Evolutionary conservation across 2,113 vertebrate species (phyloP), one percentile per base, ranked within the genome.

Genomic region (Piprites chloris): DNA sequence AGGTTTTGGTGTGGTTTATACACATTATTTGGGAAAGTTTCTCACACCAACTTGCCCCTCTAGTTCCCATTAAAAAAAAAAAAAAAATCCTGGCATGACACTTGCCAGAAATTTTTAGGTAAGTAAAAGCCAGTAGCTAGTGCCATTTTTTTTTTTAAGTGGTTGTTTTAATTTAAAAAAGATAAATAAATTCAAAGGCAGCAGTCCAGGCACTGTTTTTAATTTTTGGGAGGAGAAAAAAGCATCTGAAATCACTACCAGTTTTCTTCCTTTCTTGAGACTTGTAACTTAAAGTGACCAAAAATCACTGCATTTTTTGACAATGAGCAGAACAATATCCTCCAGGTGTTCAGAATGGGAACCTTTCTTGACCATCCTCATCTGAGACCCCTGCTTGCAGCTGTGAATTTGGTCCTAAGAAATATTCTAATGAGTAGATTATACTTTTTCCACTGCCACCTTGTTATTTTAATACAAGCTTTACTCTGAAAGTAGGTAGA

Each of bases 161-260:
- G 85, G 50, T 92, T 95, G 44, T 89, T 97, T 97, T 88, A 91
- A 93, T 97, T 97, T 84, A 17, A 53, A 73, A 95, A 96, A 90
- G 27, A 87, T 95, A 97, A 94, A 85, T 89, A 93, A 92, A 74
- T 80, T 94, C 68, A 89, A 95, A 87, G 72, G 62, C 61, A 96
- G 13, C 20, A 79, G 27, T 94, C 73, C 68, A 88, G 81, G 68
- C 68, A 49, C 75, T 97, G 80, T 9, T 86, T 97, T 97, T 95
- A 95, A 95, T 96, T 97, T 95, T 75, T 89, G 44, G 14, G 65
- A 50, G 85, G 53, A 90, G 84, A 89, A 68, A 96, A 97, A 97
- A 85, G 19, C 69, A 91, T 87, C 82, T 85, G 73, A 94, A 89
- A 94, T 88, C 26, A 93, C 55, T 89, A 96, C 41, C 32, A 91